Percentiles rank a stretch among this genome's conserved stretches.
phyloP scores from a whole-genome alignment of 2,888 invertebrate species.

The Agrotis puta region DNA sequence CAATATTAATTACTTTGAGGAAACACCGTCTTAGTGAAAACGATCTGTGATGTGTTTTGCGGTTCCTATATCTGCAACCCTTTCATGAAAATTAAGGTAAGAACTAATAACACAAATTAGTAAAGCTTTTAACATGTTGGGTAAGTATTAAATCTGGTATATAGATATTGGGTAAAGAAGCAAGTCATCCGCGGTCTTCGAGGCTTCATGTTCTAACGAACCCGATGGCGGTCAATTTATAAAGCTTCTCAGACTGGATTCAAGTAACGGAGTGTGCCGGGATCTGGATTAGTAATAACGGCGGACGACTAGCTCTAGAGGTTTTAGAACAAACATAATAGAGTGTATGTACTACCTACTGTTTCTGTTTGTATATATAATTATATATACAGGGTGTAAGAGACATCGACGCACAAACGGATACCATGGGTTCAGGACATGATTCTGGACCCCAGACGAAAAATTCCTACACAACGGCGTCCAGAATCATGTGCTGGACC shows the following conservation, averaged over 20 bases:
- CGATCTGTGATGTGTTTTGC: conserved; percentile 25
- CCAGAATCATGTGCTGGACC: no score
- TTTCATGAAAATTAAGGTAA: conserved; percentile 21
- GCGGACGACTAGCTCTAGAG: conserved; percentile 59
- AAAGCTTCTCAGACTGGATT: conserved; percentile 76
- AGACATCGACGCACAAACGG: no score
- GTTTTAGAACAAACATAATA: conserved; percentile 47
- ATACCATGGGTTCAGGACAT: no score
- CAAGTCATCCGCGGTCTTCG: conserved; percentile 58
- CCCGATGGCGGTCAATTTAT: conserved; percentile 80
- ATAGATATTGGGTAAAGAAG: conserved; percentile 45
- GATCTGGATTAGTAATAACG: conserved; percentile 69
- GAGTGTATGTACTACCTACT: conserved; percentile 6
- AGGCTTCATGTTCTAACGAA: conserved; percentile 65
- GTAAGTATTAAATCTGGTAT: conserved; percentile 36
- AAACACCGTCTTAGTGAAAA: conserved; percentile 14
- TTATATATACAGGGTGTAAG: no score
- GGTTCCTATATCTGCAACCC: conserved; percentile 13
- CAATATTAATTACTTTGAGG: conserved; percentile 16
- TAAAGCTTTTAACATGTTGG: conserved; percentile 38
- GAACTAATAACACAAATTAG: conserved; percentile 30
- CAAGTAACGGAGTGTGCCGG: conserved; percentile 74
- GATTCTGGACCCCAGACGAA: no score
- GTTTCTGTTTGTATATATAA: conserved; percentile 20
- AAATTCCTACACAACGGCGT: no score